A percentile compares a stretch with the other conserved stretches of the same genome.
Evolutionary conservation across 2,113 vertebrate species (phyloP).

Genomic region (Channa argus): DNA sequence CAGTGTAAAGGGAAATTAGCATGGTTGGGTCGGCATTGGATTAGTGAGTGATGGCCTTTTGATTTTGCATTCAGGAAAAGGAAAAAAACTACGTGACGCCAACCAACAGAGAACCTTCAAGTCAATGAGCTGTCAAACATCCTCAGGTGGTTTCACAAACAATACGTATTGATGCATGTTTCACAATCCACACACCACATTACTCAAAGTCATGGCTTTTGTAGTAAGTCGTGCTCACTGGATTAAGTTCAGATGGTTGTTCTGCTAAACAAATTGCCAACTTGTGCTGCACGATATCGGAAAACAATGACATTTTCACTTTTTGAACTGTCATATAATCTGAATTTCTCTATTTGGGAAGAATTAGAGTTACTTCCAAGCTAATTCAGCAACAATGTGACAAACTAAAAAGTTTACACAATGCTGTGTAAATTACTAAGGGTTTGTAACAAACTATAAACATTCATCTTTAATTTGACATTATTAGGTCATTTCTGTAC

Average conservation of each 20-base stretch:
- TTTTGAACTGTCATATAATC: too few relatives aligned
- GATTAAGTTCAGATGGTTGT: constrained; percentile 4
- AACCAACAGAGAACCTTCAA: constrained; percentile 2
- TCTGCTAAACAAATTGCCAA: background rate
- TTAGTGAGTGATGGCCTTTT: constrained; percentile 31
- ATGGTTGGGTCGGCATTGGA: constrained; percentile 16
- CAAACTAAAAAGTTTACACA: too few relatives aligned
- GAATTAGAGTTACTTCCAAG: too few relatives aligned
- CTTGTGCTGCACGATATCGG: too few relatives aligned
- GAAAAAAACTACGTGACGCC: constrained; percentile 22
- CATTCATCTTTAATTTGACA: too few relatives aligned
- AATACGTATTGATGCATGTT: constrained; percentile 50
- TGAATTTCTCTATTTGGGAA: too few relatives aligned
- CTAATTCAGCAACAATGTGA: too few relatives aligned
- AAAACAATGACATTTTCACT: too few relatives aligned
- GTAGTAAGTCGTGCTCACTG: background rate
- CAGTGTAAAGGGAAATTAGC: constrained; percentile 14
- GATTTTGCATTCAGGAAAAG: constrained; percentile 25
- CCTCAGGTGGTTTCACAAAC: constrained; percentile 51
- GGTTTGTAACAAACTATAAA: too few relatives aligned
- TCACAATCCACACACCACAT: constrained; percentile 39
- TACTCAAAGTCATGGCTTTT: constrained; percentile 32
- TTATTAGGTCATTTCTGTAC: too few relatives aligned
- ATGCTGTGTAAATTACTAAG: too few relatives aligned
- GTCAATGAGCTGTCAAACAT: constrained; percentile 43